Conservation (phyloP, 2,888 invertebrate genomes). For the Siphlonurus alternatus region DNA sequence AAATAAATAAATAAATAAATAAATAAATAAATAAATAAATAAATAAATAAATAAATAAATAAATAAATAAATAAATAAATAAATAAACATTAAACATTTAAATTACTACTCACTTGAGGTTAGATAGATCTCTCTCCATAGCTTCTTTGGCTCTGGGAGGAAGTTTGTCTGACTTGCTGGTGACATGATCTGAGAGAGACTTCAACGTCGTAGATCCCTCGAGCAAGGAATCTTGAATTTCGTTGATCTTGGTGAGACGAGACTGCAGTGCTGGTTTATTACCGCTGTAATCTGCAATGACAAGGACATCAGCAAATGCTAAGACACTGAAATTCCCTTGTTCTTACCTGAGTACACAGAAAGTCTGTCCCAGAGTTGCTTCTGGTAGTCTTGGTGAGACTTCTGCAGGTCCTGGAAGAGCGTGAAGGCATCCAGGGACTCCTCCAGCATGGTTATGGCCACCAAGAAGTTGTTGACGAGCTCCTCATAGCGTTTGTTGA, state of each 20-base stretch:
- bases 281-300: conserved; percentile 53
- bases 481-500: conserved; percentile 58
- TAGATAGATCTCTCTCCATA: conserved; percentile 63
- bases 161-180: conserved; percentile 46
- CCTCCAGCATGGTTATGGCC: conserved; percentile 55
- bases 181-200: conserved; percentile 54
- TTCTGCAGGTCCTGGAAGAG: conserved; percentile 76
- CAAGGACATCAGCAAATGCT: neutral
- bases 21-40: neutral
- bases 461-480: conserved; percentile 46
- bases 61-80: neutral
- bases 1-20: no score
- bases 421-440: conserved; percentile 61
- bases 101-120: conserved; percentile 35
- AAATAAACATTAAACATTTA: neutral
- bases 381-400: conserved; percentile 76
- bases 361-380: conserved; percentile 76
- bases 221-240: conserved; percentile 58
- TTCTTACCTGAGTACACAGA: conserved; percentile 43
- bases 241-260: conserved; percentile 60
- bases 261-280: conserved; percentile 72
- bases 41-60: no score
- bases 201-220: conserved; percentile 64
- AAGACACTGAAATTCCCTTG: neutral
- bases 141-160: conserved; percentile 70